Conservation (phyloP, 1,140 invertebrate genomes). For the Drosophila serrata region DNA sequence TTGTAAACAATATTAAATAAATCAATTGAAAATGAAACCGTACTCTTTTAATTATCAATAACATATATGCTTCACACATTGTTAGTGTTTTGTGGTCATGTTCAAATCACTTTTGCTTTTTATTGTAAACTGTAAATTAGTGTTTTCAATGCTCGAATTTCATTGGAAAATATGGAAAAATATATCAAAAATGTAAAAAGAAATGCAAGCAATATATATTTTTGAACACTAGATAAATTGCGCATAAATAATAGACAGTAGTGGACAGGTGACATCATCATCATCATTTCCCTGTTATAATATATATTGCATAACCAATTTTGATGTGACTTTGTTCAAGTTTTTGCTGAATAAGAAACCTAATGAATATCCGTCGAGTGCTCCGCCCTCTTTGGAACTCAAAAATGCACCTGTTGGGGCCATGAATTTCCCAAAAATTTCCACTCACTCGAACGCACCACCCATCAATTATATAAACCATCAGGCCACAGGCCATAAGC, state of each 20-base stretch:
- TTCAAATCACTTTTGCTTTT: not conserved
- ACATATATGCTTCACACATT: not conserved
- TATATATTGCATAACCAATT: not conserved
- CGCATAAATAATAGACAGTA: constrained; percentile 1
- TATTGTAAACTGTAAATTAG: not conserved
- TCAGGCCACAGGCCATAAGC: constrained; percentile 18
- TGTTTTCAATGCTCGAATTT: not conserved
- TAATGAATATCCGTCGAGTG: constrained; percentile 16
- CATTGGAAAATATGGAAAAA: not conserved
- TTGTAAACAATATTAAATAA: not conserved
- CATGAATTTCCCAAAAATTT: constrained; percentile 19
- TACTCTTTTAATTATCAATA: not conserved
- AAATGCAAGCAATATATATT: no score
- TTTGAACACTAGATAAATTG: not conserved
- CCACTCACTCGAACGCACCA: constrained; percentile 8
- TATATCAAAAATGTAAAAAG: not conserved
- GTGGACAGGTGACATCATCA: constrained; percentile 4
- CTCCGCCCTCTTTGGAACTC: constrained; percentile 3
- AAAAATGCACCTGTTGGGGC: constrained; percentile 9
- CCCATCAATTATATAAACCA: constrained; percentile 44
- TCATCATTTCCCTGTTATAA: not conserved
- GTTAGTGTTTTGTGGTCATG: constrained; percentile 1
- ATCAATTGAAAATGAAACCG: not conserved
- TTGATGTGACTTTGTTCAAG: not conserved
- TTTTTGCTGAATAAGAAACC: constrained; percentile 9